Evolutionary conservation across 2,797 vertebrate species (phyloP).

Genomic region (Enteromius thamalakanensis): DNA sequence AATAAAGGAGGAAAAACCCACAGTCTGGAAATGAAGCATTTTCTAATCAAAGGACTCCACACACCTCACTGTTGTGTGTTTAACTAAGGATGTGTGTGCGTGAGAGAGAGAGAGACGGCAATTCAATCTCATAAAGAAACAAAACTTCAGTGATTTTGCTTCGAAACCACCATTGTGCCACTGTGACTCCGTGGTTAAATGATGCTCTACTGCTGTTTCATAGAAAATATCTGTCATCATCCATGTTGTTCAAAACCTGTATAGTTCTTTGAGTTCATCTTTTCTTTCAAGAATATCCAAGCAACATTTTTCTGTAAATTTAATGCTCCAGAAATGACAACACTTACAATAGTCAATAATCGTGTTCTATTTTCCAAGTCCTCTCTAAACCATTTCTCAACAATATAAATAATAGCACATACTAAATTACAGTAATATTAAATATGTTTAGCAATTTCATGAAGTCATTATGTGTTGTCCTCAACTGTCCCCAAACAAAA

Average conservation of each 20-base stretch:
- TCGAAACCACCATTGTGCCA: background rate
- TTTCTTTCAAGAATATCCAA: background rate
- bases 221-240: background rate
- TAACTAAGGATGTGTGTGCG: constrained; percentile 7
- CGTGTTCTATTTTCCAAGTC: background rate
- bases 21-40: constrained; percentile 42
- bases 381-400: background rate
- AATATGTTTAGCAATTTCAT: background rate
- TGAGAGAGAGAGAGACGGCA: background rate
- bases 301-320: background rate
- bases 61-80: constrained; percentile 23
- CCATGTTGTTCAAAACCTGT: background rate
- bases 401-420: background rate
- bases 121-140: constrained; percentile 25
- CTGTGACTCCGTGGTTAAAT: background rate
- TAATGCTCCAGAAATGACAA: background rate
- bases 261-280: background rate
- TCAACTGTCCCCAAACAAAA: background rate
- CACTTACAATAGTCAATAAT: background rate
- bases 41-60: constrained; percentile 41
- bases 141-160: constrained; percentile 1
- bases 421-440: background rate
- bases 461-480: background rate
- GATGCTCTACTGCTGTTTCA: background rate
- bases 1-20: constrained; percentile 39